Base-by-base conservation (phyloP, 2,113 vertebrate species). In the Labeo catla region DNA sequence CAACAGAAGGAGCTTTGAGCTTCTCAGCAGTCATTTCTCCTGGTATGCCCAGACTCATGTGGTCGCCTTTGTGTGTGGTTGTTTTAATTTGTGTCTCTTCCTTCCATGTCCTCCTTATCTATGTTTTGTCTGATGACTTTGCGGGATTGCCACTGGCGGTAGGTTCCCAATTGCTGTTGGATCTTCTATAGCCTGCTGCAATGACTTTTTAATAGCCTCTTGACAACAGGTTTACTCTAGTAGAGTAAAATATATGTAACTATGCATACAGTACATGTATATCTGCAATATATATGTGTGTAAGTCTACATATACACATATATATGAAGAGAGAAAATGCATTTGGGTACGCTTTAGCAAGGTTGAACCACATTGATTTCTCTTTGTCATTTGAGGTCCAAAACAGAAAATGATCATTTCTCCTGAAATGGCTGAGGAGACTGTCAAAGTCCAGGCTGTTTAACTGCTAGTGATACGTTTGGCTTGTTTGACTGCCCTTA, bases 81-180 rank as follows among this genome's bases (percentile, higher is more conserved):
- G 95, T 97, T 98, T 99, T 98, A 98, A 99, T 98, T 97, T 98
- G 95, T 96, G 96, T 97, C 97, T 98, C 95, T 99, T 97, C 98
- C 98, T 98, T 98, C 96, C 97, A 95, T 99, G 97, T 98, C 96
- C 97, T 97, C 95, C 97, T 97, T 98, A 96, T 98, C 97, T 98
- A 92, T 98, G 96, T 99, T 98, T 91, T 99, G 95, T 99, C 97
- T 98, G 97, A 98, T 99, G 98, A 99, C 98, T 98, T 95, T 98
- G 96, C 98, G 97, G 98, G 97, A 99, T 96, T 97, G 95, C 97
- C 96, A 95, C 95, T 97, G 96, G 98, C 97, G 98, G 98, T 99
- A 99, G 98, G 98, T 99, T 97, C 95, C 94, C 91, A 92, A 96
- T 97, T 96, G 95, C 96, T 97, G 93, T 96, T 96, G 96, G 96